Evolutionary conservation across 2,797 vertebrate species (phyloP).

Genomic region (Sciurus vulgaris): DNA sequence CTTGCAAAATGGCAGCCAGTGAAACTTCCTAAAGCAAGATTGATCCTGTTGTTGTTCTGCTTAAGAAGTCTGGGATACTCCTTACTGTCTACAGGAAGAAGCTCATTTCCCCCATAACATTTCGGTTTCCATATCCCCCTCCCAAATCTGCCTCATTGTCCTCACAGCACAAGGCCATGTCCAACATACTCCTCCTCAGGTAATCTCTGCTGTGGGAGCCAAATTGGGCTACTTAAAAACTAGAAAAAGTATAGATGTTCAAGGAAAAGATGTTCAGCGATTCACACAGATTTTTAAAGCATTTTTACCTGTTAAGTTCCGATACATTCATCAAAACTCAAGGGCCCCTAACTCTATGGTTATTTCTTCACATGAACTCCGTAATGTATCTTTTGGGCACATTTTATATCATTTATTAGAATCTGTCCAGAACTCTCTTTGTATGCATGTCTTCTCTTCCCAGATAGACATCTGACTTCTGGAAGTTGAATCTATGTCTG

Average conservation of each 20-base stretch:
- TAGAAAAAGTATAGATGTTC: not conserved
- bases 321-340: not conserved
- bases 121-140: not conserved
- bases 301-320: not conserved
- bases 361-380: not conserved
- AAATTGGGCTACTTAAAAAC: slow-evolving; percentile 22
- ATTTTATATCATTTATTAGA: slow-evolving; percentile 36
- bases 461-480: not conserved
- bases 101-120: not conserved
- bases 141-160: not conserved
- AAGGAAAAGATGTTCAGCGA: not conserved
- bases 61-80: not conserved
- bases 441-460: not conserved
- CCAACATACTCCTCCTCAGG: not conserved
- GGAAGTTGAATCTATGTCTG: not conserved
- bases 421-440: not conserved
- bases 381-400: not conserved
- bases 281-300: not conserved
- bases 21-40: not conserved
- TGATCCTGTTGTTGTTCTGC: not conserved
- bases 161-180: too few relatives aligned
- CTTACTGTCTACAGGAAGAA: not conserved
- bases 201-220: not conserved
- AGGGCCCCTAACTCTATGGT: not conserved
- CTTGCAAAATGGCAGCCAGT: not conserved